A percentile compares a stretch with the other conserved stretches of the same genome.
Conservation (phyloP, 1,140 invertebrate species). For the Macrosteles quadrilineatus region DNA sequence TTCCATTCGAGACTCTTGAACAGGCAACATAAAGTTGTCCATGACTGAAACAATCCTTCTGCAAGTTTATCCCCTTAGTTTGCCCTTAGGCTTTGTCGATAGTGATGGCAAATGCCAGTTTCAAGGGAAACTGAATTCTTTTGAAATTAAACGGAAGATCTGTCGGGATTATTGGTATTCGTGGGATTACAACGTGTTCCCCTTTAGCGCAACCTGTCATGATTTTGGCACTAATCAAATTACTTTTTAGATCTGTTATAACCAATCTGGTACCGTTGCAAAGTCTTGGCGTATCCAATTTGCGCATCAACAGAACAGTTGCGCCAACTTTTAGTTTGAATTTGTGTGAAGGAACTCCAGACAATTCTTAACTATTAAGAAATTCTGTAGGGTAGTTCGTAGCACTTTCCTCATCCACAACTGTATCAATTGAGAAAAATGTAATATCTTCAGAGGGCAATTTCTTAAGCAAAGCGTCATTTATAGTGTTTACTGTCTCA, state of each 20-base stretch:
- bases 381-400: conserved; percentile 49
- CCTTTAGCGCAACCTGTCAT: conserved; percentile 23
- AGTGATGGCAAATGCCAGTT: conserved; percentile 50
- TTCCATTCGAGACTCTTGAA: conserved; percentile 39
- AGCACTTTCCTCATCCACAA: conserved; percentile 42
- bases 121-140: conserved; percentile 46
- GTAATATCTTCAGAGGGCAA: too few species aligned
- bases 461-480: too few species aligned
- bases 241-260: conserved; percentile 47
- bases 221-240: conserved; percentile 43
- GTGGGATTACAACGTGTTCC: conserved; percentile 32
- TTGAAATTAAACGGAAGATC: conserved; percentile 35
- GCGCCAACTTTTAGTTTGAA: conserved; percentile 48
- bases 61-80: not conserved
- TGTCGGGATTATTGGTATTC: conserved; percentile 34
- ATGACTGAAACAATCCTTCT: too few species aligned
- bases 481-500: too few species aligned
- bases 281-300: conserved; percentile 48
- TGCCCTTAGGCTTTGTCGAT: conserved; percentile 31
- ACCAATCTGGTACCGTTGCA: conserved; percentile 52
- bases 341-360: conserved; percentile 47
- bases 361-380: conserved; percentile 46
- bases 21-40: conserved; percentile 45
- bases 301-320: conserved; percentile 50
- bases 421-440: conserved; percentile 44